Conservation (phyloP, 2,888 invertebrate species). For the Orthosia gracilis region DNA sequence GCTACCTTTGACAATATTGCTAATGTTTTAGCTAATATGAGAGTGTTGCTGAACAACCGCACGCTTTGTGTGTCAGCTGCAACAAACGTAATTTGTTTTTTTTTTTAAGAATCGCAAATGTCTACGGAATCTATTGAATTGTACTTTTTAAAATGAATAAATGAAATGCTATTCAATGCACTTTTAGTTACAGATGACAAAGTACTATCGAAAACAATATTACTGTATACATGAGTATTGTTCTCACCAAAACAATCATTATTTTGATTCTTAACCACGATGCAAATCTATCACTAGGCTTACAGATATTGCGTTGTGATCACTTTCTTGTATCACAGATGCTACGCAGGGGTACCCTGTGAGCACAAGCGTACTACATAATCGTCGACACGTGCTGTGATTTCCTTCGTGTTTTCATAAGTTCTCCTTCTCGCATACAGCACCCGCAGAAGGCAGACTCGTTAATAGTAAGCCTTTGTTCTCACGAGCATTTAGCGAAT, state of each 20-base stretch:
- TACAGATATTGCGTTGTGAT: constrained; percentile 88
- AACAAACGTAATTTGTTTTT: constrained; percentile 56
- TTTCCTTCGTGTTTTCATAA: constrained; percentile 87
- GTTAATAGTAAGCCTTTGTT: constrained; percentile 90
- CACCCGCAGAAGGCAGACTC: constrained; percentile 95
- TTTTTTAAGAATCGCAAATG: constrained; percentile 47
- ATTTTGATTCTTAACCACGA: constrained; percentile 81
- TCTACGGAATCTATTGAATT: constrained; percentile 16
- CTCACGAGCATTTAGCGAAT: constrained; percentile 91
- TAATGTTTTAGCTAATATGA: constrained; percentile 60
- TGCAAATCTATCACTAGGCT: constrained; percentile 88
- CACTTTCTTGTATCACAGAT: constrained; percentile 90
- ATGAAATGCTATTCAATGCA: constrained; percentile 46
- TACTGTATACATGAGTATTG: constrained; percentile 70
- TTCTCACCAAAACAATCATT: constrained; percentile 85
- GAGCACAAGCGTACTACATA: constrained; percentile 87
- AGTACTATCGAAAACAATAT: constrained; percentile 75
- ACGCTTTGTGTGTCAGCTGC: constrained; percentile 70
- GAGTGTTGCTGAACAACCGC: constrained; percentile 66
- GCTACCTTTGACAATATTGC: constrained; percentile 58
- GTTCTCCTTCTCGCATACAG: constrained; percentile 96
- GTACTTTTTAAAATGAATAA: constrained; percentile 20
- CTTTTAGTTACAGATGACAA: constrained; percentile 78
- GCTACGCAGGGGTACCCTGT: constrained; percentile 87
- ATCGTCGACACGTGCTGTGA: constrained; percentile 88